Evolutionary conservation across 2,797 vertebrate genomes (phyloP), one percentile per base, ranked within the genome.

Genomic region (Urophycis tenuis): DNA sequence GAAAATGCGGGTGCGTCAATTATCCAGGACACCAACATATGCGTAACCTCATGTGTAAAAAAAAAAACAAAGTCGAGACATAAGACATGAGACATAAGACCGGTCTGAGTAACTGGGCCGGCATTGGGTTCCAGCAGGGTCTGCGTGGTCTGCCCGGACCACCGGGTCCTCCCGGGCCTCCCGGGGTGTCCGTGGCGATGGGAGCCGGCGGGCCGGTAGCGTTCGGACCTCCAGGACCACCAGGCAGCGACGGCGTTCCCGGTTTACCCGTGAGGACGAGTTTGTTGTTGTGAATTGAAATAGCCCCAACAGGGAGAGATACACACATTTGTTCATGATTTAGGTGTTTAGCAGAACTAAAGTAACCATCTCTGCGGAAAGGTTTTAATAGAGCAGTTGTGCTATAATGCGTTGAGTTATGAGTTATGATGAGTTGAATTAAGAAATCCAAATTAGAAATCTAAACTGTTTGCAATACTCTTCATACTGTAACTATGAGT

Each of bases 161-260:
- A n/a, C 96, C 95, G 0, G 96, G 96, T 0, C 95, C 93, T 1
- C 93, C 94, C 0, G 95, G 95, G 0, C 91, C 93, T 64, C 94
- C 94, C 0, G 95, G 96, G 33, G 90, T 93, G n/a, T 95, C 95
- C 72, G 80, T 87, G 35, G 75, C 78, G 17, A 0, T 88, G 17
- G 0, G 94, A 90, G 0, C 87, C 85, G 74, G 91, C 85, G 93
- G 94, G 0, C 85, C 87, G 3, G 14, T 87, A 30, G 84, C 79
- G n/a, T 73, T 88, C n/a, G 93, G 92, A 41, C 86, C 88, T 32
- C 83, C 92, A 39, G 93, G 91, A 78, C 88, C 88, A 31, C 90
- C 91, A 22, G 92, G 90, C 83, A 78, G 60, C 53, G 92, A 95
- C 0, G 95, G 96, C 32, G 45, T 0, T 0, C 91, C 93, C 0